These are phyloP conservation scores for Electrona antarctica DNA, from an alignment of 2,113 vertebrate species.

Conservation along the genomic window DNA sequence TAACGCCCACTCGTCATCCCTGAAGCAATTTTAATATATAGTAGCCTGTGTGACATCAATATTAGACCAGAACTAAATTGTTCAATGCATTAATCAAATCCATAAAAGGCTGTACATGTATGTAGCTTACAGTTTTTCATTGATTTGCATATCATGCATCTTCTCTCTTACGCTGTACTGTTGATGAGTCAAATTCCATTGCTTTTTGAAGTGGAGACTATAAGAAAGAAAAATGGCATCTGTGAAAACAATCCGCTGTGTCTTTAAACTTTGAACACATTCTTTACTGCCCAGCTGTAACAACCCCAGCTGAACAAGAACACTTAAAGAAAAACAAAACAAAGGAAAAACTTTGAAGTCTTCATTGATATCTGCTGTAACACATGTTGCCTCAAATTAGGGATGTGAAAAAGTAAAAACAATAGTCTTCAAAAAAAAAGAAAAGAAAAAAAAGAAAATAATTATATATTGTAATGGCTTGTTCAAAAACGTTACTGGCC, in stretches of 20 bases:
- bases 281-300: slow-evolving; percentile 88
- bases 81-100: too few species aligned
- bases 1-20: too few species aligned
- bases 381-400: slow-evolving; percentile 2
- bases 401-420: too few species aligned
- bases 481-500: too few species aligned
- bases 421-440: too few species aligned
- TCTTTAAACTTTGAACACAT: slow-evolving; percentile 89
- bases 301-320: slow-evolving; percentile 78
- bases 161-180: slow-evolving; percentile 71
- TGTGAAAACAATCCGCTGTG: slow-evolving; percentile 92
- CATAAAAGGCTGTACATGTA: neutral
- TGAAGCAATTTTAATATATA: too few species aligned
- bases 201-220: slow-evolving; percentile 87
- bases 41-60: too few species aligned
- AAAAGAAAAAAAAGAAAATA: too few species aligned
- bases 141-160: slow-evolving; percentile 58
- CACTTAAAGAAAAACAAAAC: slow-evolving; percentile 8
- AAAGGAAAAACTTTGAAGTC: slow-evolving; percentile 24
- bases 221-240: slow-evolving; percentile 81
- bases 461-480: too few species aligned
- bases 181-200: slow-evolving; percentile 71
- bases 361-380: slow-evolving; percentile 62
- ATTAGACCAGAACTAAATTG: too few species aligned
- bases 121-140: slow-evolving; percentile 63